phyloP scores from a whole-genome alignment of 2,113 vertebrate genomes.

The Tauraco erythrolophus region DNA sequence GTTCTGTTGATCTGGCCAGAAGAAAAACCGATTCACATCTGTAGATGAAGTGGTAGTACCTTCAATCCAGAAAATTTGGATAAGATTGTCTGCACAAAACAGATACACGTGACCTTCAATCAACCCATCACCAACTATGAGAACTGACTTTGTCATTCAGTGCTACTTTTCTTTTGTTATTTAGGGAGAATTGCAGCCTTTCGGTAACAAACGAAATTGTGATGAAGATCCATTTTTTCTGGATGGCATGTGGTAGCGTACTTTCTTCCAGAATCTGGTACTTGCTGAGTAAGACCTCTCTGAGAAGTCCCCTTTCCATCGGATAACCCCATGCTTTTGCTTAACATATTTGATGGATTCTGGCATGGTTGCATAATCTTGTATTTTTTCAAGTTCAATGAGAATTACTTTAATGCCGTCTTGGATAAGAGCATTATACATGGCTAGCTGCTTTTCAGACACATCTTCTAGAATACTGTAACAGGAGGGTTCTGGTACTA shows the following conservation, averaged over 20 bases:
- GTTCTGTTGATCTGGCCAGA: not conserved
- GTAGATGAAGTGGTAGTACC: not conserved
- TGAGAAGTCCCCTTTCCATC: conserved; percentile 80
- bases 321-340: conserved; percentile 83
- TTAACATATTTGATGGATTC: conserved; percentile 89
- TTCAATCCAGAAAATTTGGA: not conserved
- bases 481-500: conserved; percentile 67
- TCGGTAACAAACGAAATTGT: not conserved
- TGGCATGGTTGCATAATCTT: conserved; percentile 84
- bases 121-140: not conserved
- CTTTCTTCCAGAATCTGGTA: conserved; percentile 89
- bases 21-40: not conserved
- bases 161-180: not conserved
- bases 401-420: conserved; percentile 86
- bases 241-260: conserved; percentile 89
- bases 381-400: conserved; percentile 88
- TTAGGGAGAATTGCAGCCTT: not conserved
- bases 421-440: conserved; percentile 85
- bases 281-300: conserved; percentile 65
- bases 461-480: conserved; percentile 52
- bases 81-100: not conserved
- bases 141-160: not conserved
- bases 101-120: not conserved
- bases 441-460: conserved; percentile 83
- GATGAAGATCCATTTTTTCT: not conserved